Base-by-base conservation (phyloP, 2,888 invertebrate genomes). In the Sesamia inferens region DNA sequence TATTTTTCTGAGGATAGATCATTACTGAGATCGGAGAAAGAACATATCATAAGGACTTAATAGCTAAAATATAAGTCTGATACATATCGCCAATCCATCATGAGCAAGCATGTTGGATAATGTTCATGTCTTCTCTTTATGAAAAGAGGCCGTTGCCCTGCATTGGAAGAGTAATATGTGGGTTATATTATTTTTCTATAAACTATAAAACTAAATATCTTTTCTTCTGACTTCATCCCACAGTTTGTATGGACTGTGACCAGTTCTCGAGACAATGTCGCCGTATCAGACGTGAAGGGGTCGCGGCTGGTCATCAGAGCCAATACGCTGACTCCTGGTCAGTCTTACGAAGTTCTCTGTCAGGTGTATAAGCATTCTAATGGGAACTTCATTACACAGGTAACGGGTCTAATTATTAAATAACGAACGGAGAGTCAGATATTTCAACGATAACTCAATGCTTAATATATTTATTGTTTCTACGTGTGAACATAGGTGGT, bases 191-290 rank as follows among this genome's bases (percentile, higher is more conserved):
- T 44, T 42, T 42, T 11, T 10, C 2, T n/a, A 44, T 4, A 19
- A 39, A 42, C 13, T 16, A 6, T 51, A 5, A 19, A 39, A 42
- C 13, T 16, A 6, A 19, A 5, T 44, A 39, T 24, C 0, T 3
- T 79, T 59, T 3, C 1, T 42, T 6, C 2, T 47, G 6, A 22
- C 0, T 62, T 71, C n/a, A 2, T 71, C 13, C 82, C 85, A 19
- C 76, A 94, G 94, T 93, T 93, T 71, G 74, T 82, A 13, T 94
- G 94, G 94, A 84, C 87, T n/a, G 86, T 92, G 24, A 72, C 81
- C 42, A 88, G 85, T 44, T 59, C 66, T 24, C 74, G 83, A 7
- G 75, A 87, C 14, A 76, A 68, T 11, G 76, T 91, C n/a, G 87
- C 90, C 51, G 81, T 90, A 11, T 85, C 87, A 0, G 76, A 87